phyloP scores from a whole-genome alignment of 1,140 invertebrate species.

The Saccostrea cuccullata region DNA sequence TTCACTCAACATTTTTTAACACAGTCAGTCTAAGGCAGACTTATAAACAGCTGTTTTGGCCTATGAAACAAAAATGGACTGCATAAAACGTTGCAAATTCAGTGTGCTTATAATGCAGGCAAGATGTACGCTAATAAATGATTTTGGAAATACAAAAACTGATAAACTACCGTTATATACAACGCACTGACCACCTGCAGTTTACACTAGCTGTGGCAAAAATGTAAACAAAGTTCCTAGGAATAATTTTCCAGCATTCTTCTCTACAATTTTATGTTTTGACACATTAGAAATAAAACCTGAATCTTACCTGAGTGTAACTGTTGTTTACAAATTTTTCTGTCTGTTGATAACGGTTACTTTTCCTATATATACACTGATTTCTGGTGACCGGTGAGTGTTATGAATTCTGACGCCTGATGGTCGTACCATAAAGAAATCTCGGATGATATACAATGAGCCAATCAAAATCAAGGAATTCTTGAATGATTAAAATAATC shows the following conservation, averaged over 20 bases:
- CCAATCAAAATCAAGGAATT: slow-evolving; percentile 5
- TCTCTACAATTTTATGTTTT: neutral
- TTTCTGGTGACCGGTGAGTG: neutral
- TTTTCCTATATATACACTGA: neutral
- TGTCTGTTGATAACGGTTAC: neutral
- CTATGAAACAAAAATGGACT: neutral
- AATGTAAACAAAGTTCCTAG: slow-evolving; percentile 4
- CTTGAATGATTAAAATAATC: slow-evolving; percentile 34
- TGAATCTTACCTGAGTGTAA: neutral
- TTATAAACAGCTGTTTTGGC: neutral
- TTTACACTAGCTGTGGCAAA: neutral
- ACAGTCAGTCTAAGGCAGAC: neutral
- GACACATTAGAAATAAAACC: neutral
- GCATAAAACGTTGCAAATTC: neutral
- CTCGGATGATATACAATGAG: neutral
- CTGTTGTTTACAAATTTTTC: neutral
- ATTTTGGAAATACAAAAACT: too few relatives aligned
- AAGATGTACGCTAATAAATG: too few relatives aligned
- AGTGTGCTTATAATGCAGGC: too few relatives aligned
- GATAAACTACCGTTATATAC: too few relatives aligned
- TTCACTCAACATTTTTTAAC: too few relatives aligned
- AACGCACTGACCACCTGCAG: neutral
- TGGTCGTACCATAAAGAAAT: slow-evolving; percentile 16
- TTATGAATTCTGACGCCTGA: neutral
- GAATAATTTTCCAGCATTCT: neutral